Conservation (phyloP, 2,888 invertebrate genomes). For the Diarsia dahlii region DNA sequence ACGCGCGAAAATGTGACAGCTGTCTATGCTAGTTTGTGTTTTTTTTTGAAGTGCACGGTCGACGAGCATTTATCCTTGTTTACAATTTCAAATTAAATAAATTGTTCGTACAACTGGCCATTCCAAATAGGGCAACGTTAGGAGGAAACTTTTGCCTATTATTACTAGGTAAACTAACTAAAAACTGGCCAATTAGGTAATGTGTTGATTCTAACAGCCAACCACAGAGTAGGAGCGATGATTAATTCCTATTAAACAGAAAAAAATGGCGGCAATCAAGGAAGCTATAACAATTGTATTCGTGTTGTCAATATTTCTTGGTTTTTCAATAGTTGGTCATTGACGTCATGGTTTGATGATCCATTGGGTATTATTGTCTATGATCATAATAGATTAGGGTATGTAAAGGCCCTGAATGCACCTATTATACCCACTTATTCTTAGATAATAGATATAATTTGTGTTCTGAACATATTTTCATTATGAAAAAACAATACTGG, state of each 20-base stretch:
- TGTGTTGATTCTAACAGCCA: conserved; percentile 60
- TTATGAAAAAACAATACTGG: conserved; percentile 36
- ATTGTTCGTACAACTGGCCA: conserved; percentile 25
- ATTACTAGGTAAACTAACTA: conserved; percentile 63
- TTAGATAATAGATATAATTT: conserved; percentile 51
- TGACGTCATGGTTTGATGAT: conserved; percentile 59
- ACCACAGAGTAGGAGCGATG: conserved; percentile 62
- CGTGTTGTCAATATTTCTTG: conserved; percentile 59
- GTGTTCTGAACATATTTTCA: conserved; percentile 31
- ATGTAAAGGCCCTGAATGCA: conserved; percentile 51
- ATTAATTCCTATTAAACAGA: conserved; percentile 63
- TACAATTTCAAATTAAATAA: conserved; percentile 40
- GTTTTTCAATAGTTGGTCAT: conserved; percentile 62
- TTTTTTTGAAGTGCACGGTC: conserved; percentile 9
- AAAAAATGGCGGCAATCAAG: conserved; percentile 68
- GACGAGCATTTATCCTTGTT: conserved; percentile 39
- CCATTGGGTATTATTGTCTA: conserved; percentile 59
- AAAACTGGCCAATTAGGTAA: conserved; percentile 66
- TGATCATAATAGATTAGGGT: conserved; percentile 62
- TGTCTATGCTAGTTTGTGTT: background rate
- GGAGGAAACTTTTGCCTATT: conserved; percentile 62
- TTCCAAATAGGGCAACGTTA: conserved; percentile 44
- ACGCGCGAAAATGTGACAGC: conserved; percentile 32
- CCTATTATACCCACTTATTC: conserved; percentile 53
- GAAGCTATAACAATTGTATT: conserved; percentile 60